phyloP scores from a whole-genome alignment of 2,797 vertebrate species.

The Buceros bicornis region DNA sequence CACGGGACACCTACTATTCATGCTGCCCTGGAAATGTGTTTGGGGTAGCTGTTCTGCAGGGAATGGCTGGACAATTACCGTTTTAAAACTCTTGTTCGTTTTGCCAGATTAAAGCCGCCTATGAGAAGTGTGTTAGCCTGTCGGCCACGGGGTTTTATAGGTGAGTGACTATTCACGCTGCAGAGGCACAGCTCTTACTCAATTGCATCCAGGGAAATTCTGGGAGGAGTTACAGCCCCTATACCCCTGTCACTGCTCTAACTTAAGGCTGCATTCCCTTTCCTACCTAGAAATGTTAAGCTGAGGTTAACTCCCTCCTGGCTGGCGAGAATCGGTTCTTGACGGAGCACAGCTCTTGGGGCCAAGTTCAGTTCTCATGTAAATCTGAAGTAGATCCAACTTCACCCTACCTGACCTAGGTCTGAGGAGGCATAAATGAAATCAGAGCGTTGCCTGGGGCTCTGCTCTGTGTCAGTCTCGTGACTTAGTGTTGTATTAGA shows the following conservation, averaged over 20 bases:
- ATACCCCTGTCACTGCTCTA: background rate
- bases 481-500: background rate
- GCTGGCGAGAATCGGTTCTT: background rate
- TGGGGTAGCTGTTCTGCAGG: background rate
- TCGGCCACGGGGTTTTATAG: slow-evolving; percentile 94
- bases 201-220: background rate
- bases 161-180: slow-evolving; percentile 78
- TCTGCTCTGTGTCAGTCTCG: background rate
- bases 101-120: slow-evolving; percentile 88
- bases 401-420: background rate
- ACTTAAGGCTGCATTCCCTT: background rate
- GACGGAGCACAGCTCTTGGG: background rate
- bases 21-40: background rate
- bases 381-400: background rate
- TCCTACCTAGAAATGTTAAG: background rate
- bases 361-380: background rate
- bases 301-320: background rate
- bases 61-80: background rate
- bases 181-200: background rate
- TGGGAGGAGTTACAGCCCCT: background rate
- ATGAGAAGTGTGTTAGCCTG: slow-evolving; percentile 88
- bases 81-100: slow-evolving; percentile 7
- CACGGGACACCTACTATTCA: background rate
- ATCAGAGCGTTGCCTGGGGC: background rate
- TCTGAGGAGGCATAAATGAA: background rate